Percentiles rank a stretch among this genome's conserved stretches.
These are phyloP conservation scores for Doryteuthis pealeii DNA, from an alignment of 1,140 invertebrate genomes.

Conservation along the genomic window DNA sequence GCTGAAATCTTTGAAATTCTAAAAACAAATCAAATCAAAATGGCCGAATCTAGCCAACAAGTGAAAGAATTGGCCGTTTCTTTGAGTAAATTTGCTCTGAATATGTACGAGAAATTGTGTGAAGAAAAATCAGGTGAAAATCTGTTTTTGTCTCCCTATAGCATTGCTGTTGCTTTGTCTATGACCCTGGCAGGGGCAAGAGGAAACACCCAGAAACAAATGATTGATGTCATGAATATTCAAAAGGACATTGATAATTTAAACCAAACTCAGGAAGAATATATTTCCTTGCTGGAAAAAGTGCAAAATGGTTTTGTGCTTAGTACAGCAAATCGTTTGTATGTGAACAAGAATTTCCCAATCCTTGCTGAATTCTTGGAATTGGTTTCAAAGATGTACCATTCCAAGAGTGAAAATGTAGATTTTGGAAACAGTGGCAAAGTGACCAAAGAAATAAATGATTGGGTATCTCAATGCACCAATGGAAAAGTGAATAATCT, in stretches of 20 bases:
- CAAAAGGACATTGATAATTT: not conserved
- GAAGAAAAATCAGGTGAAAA: constrained; percentile 51
- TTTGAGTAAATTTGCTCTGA: not conserved
- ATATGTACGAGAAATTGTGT: not conserved
- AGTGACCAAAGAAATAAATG: constrained; percentile 64
- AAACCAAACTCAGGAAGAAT: not conserved
- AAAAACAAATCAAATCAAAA: too few relatives aligned
- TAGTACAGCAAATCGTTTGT: constrained; percentile 9
- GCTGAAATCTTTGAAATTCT: too few relatives aligned
- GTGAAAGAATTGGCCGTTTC: not conserved
- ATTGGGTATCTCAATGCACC: constrained; percentile 70
- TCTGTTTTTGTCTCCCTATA: constrained; percentile 69
- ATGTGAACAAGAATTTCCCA: not conserved
- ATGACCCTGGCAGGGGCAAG: constrained; percentile 69
- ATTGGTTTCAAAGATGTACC: not conserved
- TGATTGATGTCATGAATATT: constrained; percentile 37
- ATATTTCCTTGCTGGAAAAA: not conserved
- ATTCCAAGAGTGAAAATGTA: not conserved
- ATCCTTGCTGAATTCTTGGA: not conserved
- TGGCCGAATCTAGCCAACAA: too few relatives aligned
- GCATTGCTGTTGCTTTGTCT: constrained; percentile 67
- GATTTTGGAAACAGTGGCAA: constrained; percentile 14
- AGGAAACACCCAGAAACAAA: constrained; percentile 69
- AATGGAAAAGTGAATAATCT: constrained; percentile 67
- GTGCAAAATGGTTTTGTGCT: not conserved